Base-by-base conservation (phyloP, 1,140 invertebrate genomes). In the Uloborus diversus region DNA sequence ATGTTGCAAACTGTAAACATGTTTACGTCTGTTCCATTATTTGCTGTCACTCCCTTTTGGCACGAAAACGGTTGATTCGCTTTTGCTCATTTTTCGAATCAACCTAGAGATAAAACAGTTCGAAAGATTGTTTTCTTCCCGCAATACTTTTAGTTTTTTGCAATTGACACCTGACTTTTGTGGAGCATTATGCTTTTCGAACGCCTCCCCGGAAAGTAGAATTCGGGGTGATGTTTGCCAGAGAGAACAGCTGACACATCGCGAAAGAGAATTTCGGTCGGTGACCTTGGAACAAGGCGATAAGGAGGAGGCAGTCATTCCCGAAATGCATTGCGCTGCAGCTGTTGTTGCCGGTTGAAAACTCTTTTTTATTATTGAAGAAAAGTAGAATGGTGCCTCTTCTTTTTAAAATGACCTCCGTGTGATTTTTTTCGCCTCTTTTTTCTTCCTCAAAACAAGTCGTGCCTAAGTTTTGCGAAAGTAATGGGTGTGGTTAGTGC, bases 1-100 rank as follows among this genome's bases (percentile, higher is more conserved):
- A 76, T 76, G 73, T 76, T 76, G 59, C 61, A 53, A 53, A 76
- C 27, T 76, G 73, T 76, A 76, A 76, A 76, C 73, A 76, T 76
- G 73, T 76, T 76, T 76, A 76, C 73, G 53, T 42, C 61, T 61
- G 56, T 76, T 76, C 61, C 42, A 13, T 65, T 32, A 30, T 65
- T 56, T 27, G 61, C 32, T 33, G 13, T 5, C 23, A 28, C 73
- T 76, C 73, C 73, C 73, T 13, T 17, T 5, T 35, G 11, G 4
- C 25, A 23, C 11, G 9, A 7, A 17, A 17, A 53, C 49, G 49
- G 9, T 1, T 20, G 23, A 1, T 4, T 53, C n/a, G 1, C 7
- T n/a, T n/a, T n/a, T n/a, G n/a, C n/a, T n/a, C n/a, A 20, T 7
- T n/a, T 53, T 53, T 53, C 20, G 23, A 1, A n/a, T 2, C 49